These are phyloP conservation scores for Dryocosmus kuriphilus DNA, from an alignment of 2,888 invertebrate species.

Conservation along the genomic window DNA sequence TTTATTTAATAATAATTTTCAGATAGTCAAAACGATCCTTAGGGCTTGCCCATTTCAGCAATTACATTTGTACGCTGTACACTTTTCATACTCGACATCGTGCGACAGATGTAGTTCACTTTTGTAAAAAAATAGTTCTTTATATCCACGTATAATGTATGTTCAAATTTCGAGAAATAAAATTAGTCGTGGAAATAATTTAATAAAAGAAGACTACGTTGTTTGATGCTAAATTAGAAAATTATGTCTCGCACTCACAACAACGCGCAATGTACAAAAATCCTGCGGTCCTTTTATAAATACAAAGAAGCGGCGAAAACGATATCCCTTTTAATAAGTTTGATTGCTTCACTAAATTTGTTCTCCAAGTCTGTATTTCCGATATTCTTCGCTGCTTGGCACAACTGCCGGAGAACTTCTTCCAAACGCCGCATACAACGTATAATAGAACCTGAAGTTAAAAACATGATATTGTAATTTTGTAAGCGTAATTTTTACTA, in stretches of 20 bases:
- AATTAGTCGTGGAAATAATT: conserved; percentile 60
- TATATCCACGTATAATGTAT: conserved; percentile 66
- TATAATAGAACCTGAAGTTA: conserved; percentile 85
- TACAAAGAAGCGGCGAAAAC: conserved; percentile 99
- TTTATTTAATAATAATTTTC: conserved; percentile 73
- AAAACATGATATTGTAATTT: conserved; percentile 33
- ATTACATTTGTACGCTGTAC: conserved; percentile 68
- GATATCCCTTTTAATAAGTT: conserved; percentile 96
- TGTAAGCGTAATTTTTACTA: conserved; percentile 19
- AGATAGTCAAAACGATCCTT: conserved; percentile 65
- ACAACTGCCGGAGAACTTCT: conserved; percentile 96
- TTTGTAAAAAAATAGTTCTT: conserved; percentile 66
- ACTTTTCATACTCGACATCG: conserved; percentile 66
- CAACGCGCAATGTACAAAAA: conserved; percentile 23
- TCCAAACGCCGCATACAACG: conserved; percentile 97
- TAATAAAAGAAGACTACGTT: conserved; percentile 21
- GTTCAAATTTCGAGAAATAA: conserved; percentile 66
- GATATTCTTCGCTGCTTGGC: conserved; percentile 97
- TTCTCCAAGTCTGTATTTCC: conserved; percentile 97
- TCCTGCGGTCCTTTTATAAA: conserved; percentile 79
- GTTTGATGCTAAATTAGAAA: neutral
- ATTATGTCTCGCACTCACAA: conserved; percentile 31
- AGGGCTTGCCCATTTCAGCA: conserved; percentile 61
- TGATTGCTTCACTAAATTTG: conserved; percentile 96
- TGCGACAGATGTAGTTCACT: conserved; percentile 66